A percentile compares a stretch with the other conserved stretches of the same genome.
phyloP scores from a whole-genome alignment of 2,888 invertebrate genomes.

The Mesoligia furuncula region DNA sequence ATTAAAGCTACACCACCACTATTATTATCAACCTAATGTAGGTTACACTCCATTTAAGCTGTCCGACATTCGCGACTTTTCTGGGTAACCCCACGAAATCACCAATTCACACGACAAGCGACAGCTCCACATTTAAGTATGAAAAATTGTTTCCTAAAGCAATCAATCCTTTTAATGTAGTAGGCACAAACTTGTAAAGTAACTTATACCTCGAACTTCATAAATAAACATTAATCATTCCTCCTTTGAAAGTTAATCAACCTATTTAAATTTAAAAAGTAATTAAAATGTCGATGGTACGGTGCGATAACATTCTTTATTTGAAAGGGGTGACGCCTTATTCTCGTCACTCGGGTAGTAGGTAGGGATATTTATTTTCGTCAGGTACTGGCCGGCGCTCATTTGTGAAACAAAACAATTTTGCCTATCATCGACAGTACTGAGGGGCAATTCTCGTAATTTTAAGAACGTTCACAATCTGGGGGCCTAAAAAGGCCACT shows the following conservation, averaged over 20 bases:
- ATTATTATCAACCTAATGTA: slow-evolving; percentile 28
- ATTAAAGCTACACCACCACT: not conserved
- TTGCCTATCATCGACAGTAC: not conserved
- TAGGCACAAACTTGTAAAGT: slow-evolving; percentile 46
- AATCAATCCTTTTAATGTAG: slow-evolving; percentile 58
- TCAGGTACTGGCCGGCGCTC: not conserved
- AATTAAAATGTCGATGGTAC: slow-evolving; percentile 58
- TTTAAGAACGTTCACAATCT: not conserved
- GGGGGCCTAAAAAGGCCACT: no score
- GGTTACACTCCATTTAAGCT: slow-evolving; percentile 36
- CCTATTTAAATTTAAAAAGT: slow-evolving; percentile 59
- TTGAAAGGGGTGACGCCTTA: slow-evolving; percentile 37
- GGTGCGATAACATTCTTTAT: slow-evolving; percentile 40
- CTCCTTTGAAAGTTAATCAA: slow-evolving; percentile 55
- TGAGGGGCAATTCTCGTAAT: not conserved
- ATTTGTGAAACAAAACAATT: not conserved
- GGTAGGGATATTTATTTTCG: not conserved
- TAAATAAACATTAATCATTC: slow-evolving; percentile 59
- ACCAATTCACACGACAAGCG: slow-evolving; percentile 38
- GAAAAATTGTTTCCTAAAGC: slow-evolving; percentile 56
- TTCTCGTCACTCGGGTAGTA: slow-evolving; percentile 28
- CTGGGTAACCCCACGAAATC: slow-evolving; percentile 31
- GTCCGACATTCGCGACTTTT: slow-evolving; percentile 38
- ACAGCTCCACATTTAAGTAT: slow-evolving; percentile 50
- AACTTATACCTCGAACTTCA: slow-evolving; percentile 57